Base-by-base conservation (phyloP, 1,140 invertebrate genomes). In the Drosophila nannoptera region DNA sequence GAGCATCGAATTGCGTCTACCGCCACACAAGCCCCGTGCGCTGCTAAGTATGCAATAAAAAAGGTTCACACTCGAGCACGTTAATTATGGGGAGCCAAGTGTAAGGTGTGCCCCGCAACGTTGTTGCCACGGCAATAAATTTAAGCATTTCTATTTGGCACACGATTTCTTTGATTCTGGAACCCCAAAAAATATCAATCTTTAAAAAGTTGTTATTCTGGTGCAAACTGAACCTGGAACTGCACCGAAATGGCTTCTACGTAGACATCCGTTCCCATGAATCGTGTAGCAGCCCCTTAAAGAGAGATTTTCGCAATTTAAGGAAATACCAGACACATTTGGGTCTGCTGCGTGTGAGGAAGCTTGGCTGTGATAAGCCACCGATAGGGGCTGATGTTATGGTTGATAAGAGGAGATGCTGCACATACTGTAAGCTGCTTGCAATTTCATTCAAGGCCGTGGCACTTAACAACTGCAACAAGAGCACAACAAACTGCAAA, bases 1-100 rank as follows among this genome's bases (percentile, higher is more conserved):
- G 73, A 86, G 73, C 78, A 73, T 64, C 58, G 55, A 78, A 69
- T 56, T 72, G 45, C 62, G 52, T 75, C 35, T 12, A 42, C 40
- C 1, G 6, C 6, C 11, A 33, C 6, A 48, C 46, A 31, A 5
- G 33, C 33, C n/a, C 7, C 16, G 7, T 14, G 80, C 67, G 58
- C 78, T 66, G 73, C 52, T 80, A 83, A 83, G 80, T 83, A 84
- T 84, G 76, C 80, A 83, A 84, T 84, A 84, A 74, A 83, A 83
- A 84, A 84, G 12, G 76, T 76, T 84, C 76, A 84, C 80, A 86
- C 80, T 76, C 81, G 76, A 77, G 69, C 73, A 86, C 80, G 76
- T 74, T 84, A 86, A 84, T 82, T 82, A 84, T 42, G 68, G 9
- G 54, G 35, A 40, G 32, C 29, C 45, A 46, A 53, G 46, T 31